A percentile compares a stretch with the other conserved stretches of the same genome.
phyloP scores from a whole-genome alignment of 2,113 vertebrate genomes.

The Stegastes partitus region DNA sequence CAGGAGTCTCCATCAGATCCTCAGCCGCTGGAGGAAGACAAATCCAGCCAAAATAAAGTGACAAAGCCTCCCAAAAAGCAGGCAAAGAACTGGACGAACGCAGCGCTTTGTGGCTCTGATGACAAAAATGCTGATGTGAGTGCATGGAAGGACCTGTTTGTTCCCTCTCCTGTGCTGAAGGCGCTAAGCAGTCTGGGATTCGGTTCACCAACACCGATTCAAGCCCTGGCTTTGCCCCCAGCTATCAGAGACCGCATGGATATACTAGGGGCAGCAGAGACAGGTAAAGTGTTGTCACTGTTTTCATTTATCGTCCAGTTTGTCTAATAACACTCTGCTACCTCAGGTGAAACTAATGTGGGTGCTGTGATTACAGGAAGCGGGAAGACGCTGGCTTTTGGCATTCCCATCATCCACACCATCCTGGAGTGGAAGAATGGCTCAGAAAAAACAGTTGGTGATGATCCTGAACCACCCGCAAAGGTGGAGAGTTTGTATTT shows the following conservation, averaged over 20 bases:
- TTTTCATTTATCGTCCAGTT: not conserved
- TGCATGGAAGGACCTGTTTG: conserved; percentile 94
- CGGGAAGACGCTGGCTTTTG: conserved; percentile 96
- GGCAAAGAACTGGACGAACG: conserved; percentile 89
- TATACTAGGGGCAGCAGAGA: conserved; percentile 96
- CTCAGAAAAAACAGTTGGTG: conserved; percentile 55
- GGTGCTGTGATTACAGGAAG: conserved; percentile 86
- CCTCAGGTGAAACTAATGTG: not conserved
- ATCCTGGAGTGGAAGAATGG: conserved; percentile 91
- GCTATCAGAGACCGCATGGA: conserved; percentile 96
- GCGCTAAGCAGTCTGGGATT: conserved; percentile 94
- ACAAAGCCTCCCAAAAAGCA: conserved; percentile 77
- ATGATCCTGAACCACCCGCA: not conserved
- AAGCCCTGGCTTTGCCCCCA: conserved; percentile 91
- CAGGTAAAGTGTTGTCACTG: conserved; percentile 81
- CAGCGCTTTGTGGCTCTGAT: conserved; percentile 63
- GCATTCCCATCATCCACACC: conserved; percentile 95
- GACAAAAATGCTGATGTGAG: conserved; percentile 86
- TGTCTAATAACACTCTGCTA: not conserved
- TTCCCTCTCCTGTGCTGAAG: conserved; percentile 89
- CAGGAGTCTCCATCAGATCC: conserved; percentile 5
- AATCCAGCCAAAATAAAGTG: conserved; percentile 32
- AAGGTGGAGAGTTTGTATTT: conserved; percentile 68
- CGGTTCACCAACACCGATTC: conserved; percentile 93
- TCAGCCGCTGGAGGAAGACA: conserved; percentile 11